Evolutionary conservation across 2,888 invertebrate species (phyloP), one percentile per base, ranked within the genome.

Genomic region (Drosophila falleni): DNA sequence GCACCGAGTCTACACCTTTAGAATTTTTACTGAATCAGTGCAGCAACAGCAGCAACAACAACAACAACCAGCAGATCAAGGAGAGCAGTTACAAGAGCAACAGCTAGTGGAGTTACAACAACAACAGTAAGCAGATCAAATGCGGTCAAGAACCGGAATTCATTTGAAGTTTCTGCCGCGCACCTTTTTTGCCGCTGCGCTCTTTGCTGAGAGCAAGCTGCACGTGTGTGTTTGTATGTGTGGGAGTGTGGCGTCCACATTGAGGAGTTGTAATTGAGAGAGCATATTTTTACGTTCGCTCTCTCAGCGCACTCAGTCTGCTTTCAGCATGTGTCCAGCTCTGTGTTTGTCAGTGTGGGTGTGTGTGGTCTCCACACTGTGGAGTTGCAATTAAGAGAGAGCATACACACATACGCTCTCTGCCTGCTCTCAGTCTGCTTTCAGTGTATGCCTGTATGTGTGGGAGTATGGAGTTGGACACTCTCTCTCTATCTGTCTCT

Each of bases 21-120:
- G 75, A 82, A 73, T 71, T 81, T 76, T 68, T 79, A 68, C 73
- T 89, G 81, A 85, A 84, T 89, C 89, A 81, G 84, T 87, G 71
- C 76, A 87, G 71, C 76, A 87, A 16, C 58, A 62, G 10, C 26
- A 51, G 8, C 26, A 70, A 33, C 41, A 41, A 29, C 29, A 29
- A 9, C 33, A 70, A 33, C 41, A 41, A 29, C 29, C 5, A 19
- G 26, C 31, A 55, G 42, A 46, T 44, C 15, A 39, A 35, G 8
- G 19, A 61, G 44, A 71, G 39, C n/a, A 56, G 39, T 33, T 46
- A 64, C 46, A 70, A 55, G n/a, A 60, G 65, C 61, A 68, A 55
- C 44, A 54, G 35, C 19, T 53, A 62, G 35, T 65, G 37, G 37
- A 37, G 37, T n/a, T 37, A n/a, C 10, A n/a, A 39, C 5, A 70